These are phyloP conservation scores for Masticophis lateralis DNA, from an alignment of 2,797 vertebrate genomes.

Conservation along the genomic window DNA sequence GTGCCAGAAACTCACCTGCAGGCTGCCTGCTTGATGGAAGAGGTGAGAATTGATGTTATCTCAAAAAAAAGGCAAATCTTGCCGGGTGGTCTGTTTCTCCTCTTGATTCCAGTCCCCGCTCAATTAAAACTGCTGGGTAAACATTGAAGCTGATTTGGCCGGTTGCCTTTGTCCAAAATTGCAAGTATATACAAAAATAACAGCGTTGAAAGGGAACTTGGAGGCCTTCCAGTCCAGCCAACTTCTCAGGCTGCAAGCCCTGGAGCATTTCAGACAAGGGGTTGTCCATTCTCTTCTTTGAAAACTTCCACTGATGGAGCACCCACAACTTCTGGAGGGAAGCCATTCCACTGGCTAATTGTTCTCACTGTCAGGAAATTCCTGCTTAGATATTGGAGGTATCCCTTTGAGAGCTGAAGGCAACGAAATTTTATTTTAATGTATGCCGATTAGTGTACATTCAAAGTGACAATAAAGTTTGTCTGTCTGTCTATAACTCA, in stretches of 20 bases:
- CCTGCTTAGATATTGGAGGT: not conserved
- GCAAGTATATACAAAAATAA: not conserved
- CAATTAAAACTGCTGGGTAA: not conserved
- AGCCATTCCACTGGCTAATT: not conserved
- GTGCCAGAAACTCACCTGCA: not conserved
- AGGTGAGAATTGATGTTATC: slow-evolving; percentile 16
- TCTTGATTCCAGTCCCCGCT: not conserved
- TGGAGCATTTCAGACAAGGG: too few species aligned
- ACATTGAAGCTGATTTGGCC: not conserved
- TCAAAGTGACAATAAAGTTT: not conserved
- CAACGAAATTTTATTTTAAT: not conserved
- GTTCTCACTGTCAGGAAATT: not conserved
- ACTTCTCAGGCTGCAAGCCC: too few species aligned
- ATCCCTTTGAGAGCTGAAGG: not conserved
- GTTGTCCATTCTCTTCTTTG: too few species aligned
- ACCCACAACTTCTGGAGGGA: not conserved
- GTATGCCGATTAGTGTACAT: not conserved
- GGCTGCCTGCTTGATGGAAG: not conserved
- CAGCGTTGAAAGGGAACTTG: too few species aligned
- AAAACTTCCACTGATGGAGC: too few species aligned
- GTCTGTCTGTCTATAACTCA: too few species aligned
- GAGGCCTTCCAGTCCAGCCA: too few species aligned
- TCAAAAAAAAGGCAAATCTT: not conserved
- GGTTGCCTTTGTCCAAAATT: not conserved
- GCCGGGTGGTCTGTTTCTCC: not conserved